Base-by-base conservation (phyloP, 2,113 vertebrate species). In the Brachirus orientalis region DNA sequence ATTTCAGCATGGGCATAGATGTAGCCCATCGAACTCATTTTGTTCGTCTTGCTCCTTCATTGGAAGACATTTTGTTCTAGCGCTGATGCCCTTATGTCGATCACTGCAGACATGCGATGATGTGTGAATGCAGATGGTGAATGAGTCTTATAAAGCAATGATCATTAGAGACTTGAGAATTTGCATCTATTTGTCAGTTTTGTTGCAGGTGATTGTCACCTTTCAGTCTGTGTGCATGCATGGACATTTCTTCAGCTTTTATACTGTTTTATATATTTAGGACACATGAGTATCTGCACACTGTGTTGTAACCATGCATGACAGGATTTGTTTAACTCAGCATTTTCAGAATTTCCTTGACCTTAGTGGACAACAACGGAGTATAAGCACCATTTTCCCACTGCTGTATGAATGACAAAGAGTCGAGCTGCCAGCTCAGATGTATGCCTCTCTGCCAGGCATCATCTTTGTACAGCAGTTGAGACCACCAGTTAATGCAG, bases 61-160 rank as follows among this genome's bases (percentile, higher is more conserved):
- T 80, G 80, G 83, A 77, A 90, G 90, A 92, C 89, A 92, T 91
- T 93, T 92, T 91, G 89, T 92, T 92, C 88, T 91, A 88, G 77
- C 88, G 87, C 86, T 82, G 79, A 89, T 81, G 86, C 83, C 86
- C 90, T 90, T 89, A 86, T 92, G 89, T 90, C 90, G 90, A 86
- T 91, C 90, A 91, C 77, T 47, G 62, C 71, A 82, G 86, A 81
- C 82, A 61, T 75, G 85, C 82, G 86, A 69, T 89, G 85, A 89
- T 86, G 91, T 91, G 89, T 90, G 89, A 91, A 86, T 71, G 82
- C 85, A 81, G 83, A 80, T 75, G 83, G 72, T 86, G 89, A 90
- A 91, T 87, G 86, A 81, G 69, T 80, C 82, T 86, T 79, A 69
- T 74, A 68, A 70, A 86, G 72, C 75, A 77, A 85, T 79, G 72